These are phyloP conservation scores for Dolichoris vasculosae DNA, from an alignment of 1,140 invertebrate species.

Conservation along the genomic window DNA sequence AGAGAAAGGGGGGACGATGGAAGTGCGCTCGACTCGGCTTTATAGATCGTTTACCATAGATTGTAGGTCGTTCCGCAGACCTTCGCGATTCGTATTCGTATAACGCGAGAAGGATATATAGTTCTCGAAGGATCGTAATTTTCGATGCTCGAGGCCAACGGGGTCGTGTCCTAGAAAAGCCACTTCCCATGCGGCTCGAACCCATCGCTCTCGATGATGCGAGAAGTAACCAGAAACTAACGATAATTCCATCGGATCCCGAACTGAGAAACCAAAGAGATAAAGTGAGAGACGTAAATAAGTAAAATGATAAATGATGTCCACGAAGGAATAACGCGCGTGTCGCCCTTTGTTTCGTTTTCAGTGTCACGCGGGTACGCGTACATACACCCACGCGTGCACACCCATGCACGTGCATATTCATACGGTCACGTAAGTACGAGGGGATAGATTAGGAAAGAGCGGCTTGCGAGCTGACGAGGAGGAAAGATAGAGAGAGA, in stretches of 20 bases:
- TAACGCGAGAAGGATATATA: no score
- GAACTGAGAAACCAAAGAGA: not conserved
- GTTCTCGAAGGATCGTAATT: not conserved
- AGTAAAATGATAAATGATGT: not conserved
- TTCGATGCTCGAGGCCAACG: not conserved
- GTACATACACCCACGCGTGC: not conserved
- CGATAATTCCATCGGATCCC: not conserved
- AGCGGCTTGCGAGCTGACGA: no score
- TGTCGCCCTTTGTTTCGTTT: constrained; percentile 15
- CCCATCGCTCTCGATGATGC: not conserved
- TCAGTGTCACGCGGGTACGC: not conserved
- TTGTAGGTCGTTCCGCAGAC: no score
- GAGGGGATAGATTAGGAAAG: not conserved
- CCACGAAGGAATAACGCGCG: not conserved
- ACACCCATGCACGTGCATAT: not conserved
- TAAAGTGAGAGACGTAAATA: not conserved
- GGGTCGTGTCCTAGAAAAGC: not conserved
- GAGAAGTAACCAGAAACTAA: not conserved
- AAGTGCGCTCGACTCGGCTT: not conserved
- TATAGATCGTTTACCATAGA: no score
- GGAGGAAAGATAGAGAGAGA: not conserved
- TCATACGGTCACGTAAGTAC: no score
- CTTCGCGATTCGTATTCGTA: no score
- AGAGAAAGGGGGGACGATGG: not conserved
- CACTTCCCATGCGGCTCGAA: not conserved